Base-by-base conservation (phyloP, 2,113 vertebrate genomes). In the Mola mola region DNA sequence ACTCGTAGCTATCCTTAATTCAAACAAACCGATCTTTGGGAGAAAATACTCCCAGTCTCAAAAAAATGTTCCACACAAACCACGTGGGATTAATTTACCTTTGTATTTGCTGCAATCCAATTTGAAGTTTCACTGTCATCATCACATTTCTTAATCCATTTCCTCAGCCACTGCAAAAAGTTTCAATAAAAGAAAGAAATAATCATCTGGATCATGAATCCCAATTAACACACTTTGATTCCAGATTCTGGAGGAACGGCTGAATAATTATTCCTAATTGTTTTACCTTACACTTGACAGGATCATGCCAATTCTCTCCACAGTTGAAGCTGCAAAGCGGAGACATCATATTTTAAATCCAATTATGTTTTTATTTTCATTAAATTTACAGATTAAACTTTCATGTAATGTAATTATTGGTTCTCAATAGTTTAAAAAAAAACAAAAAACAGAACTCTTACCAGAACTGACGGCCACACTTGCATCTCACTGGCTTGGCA, bases 71-170 rank as follows among this genome's bases (percentile, higher is more conserved):
- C 12, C 29, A 33, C 29, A 33, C 29, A 33, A 34, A 34, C 10
- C 31, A 34, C 5, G 11, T 4, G 5, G 33, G 33, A 2, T 15
- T 3, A 17, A 5, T 4, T 17, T 19, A 98, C 97, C 96, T 99
- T 99, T 78, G 97, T 99, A 89, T 99, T 99, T 60, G 97, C 97
- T 79, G 97, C 97, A 91, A 99, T 99, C 97, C 97, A 99, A 78
- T 99, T 99, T 24, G 97, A 99, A 25, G 97, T 99, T 90, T 99
- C 97, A 84, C 97, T 99, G 93, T 99, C 97, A 88, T 99, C 97
- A 67, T 99, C 97, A 84, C 97, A 99, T 88, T 99, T 99, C 89
- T 99, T 99, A 83, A 99, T 99, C 97, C 97, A 99, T 66, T 99
- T 99, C 87, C 96, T 96, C 86, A 98, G 91, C 97, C 97, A 99